Base-by-base conservation (phyloP, 2,888 invertebrate species). In the Spisula subtruncata region DNA sequence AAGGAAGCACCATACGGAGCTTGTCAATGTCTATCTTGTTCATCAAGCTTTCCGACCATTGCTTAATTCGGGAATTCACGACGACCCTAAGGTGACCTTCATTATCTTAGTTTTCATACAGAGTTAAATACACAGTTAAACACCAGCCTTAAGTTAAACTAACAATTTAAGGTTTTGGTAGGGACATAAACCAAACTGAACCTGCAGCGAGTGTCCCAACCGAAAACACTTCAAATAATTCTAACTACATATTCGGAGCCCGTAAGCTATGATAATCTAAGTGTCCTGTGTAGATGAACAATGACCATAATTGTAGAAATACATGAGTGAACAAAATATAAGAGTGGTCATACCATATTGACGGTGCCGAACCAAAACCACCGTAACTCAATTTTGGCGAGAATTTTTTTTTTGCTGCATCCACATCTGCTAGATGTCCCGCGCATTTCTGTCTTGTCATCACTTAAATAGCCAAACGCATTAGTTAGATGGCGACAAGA, bases 181-280 rank as follows among this genome's bases (percentile, higher is more conserved):
- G 6, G 8, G 60, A 66, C 25, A 66, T 66, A 66, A 66, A 66
- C 60, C n/a, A 66, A 66, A 66, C 60, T 66, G 25, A 66, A n/a
- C 60, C 25, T 25, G 51, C 60, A 56, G 56, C 20, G 56, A n/a
- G 41, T 51, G 51, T 51, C 51, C n/a, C 51, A 16, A 16, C 51
- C 16, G 12, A 51, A 51, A 51, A 51, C 51, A 12, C 51, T 12
- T 51, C 41, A 41, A 51, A 51, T 66, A n/a, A 66, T 66, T 25
- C 1, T 12, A 66, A 66, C 60, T 25, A 66, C n/a, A 25, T 51
- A 51, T 51, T 51, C 14, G 51, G 51, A 51, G 51, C 16, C 12
- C 51, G 1, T 48, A 48, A 12, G 48, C 5, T n/a, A 41, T 41
- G 41, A 41, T 41, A 8, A 41, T 41, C 8, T 5, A 41, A 8